A percentile compares a stretch with the other conserved stretches of the same genome.
These are phyloP conservation scores for Cephus pulcher DNA, from an alignment of 2,888 invertebrate species.

Conservation along the genomic window DNA sequence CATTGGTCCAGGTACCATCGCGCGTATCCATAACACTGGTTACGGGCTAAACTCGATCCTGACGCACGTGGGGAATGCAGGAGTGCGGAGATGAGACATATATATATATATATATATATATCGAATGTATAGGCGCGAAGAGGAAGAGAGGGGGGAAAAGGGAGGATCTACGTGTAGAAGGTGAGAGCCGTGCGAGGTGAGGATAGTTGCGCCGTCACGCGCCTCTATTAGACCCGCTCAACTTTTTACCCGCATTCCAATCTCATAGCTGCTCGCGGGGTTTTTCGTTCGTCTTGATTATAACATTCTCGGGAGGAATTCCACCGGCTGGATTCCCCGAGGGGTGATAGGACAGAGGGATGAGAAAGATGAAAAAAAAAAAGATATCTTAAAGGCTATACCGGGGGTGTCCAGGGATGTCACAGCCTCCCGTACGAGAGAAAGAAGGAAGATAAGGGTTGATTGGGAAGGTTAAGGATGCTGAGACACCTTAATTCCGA, in stretches of 20 bases:
- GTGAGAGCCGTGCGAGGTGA: conserved; percentile 21
- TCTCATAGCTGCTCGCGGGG: conserved; percentile 19
- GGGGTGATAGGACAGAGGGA: background rate
- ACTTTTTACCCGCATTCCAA: conserved; percentile 45
- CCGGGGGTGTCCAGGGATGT: background rate
- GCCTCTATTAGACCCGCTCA: conserved; percentile 48
- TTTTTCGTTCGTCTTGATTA: conserved; percentile 25
- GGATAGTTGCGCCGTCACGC: conserved; percentile 52
- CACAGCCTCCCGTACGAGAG: background rate
- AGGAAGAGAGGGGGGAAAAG: background rate
- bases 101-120: background rate
- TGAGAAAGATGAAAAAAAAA: background rate
- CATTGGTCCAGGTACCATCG: background rate
- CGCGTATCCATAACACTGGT: background rate
- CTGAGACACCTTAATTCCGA: background rate
- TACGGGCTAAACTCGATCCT: background rate
- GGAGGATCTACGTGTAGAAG: background rate
- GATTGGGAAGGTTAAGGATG: background rate
- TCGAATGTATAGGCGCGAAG: background rate
- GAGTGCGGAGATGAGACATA: background rate
- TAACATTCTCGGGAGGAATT: conserved; percentile 22
- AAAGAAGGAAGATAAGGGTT: background rate
- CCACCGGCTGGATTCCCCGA: conserved; percentile 11
- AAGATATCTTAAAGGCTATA: background rate
- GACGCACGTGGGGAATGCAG: background rate